phyloP scores from a whole-genome alignment of 2,888 invertebrate species.

The Alitta virens region DNA sequence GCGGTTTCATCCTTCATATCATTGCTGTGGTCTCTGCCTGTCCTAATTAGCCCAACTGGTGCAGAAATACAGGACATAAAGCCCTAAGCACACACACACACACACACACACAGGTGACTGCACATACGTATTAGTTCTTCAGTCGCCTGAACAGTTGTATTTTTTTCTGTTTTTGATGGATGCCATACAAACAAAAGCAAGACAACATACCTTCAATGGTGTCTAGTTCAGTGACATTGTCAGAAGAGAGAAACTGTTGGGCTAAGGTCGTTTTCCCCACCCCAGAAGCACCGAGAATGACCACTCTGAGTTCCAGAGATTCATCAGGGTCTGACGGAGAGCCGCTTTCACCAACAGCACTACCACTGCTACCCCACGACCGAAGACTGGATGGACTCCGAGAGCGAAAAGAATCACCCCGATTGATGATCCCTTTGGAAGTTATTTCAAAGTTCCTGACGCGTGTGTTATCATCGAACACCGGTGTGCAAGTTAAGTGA shows the following conservation, averaged over 20 bases:
- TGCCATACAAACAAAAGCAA: too few species aligned
- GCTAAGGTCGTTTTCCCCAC: conserved; percentile 71
- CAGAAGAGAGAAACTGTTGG: conserved; percentile 71
- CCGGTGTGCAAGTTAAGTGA: not conserved
- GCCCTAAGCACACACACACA: too few species aligned
- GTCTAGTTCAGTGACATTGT: conserved; percentile 52
- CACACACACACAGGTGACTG: too few species aligned
- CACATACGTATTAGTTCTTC: too few species aligned
- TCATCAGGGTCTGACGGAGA: not conserved
- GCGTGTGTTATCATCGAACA: conserved; percentile 63
- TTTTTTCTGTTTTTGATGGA: too few species aligned
- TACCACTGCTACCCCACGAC: conserved; percentile 21
- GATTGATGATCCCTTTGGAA: conserved; percentile 85
- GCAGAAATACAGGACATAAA: too few species aligned
- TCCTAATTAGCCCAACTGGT: too few species aligned
- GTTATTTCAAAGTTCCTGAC: conserved; percentile 92
- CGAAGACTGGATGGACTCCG: conserved; percentile 65
- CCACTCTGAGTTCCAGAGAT: conserved; percentile 61
- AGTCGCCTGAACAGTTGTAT: too few species aligned
- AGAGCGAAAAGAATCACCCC: conserved; percentile 84
- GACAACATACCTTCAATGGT: not conserved
- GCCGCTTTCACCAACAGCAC: conserved; percentile 57
- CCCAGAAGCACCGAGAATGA: conserved; percentile 67
- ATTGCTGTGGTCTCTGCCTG: too few species aligned
- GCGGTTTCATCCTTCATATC: too few species aligned